Percentiles rank a stretch among this genome's conserved stretches.
Conservation (phyloP, 2,888 invertebrate species). For the Rhamphomyia laevipes region DNA sequence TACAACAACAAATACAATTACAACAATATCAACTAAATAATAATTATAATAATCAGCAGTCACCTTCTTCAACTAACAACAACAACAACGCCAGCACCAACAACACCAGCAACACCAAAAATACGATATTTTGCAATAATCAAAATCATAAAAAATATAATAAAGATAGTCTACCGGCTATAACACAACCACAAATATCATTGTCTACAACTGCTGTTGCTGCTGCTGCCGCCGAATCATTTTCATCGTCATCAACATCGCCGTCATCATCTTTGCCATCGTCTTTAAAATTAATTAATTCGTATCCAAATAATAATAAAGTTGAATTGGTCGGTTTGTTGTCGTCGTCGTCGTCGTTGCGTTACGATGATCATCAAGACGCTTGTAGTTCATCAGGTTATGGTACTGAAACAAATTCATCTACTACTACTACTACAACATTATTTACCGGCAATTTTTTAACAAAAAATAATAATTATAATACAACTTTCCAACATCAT, state of each 20-base stretch:
- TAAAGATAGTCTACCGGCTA: not conserved
- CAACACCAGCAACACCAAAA: constrained; percentile 2
- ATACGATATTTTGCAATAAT: not conserved
- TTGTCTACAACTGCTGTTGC: too few relatives aligned
- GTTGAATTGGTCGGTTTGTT: not conserved
- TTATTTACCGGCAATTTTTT: not conserved
- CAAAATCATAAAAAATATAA: too few relatives aligned
- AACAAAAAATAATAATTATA: not conserved
- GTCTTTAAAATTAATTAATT: not conserved
- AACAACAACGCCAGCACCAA: not conserved
- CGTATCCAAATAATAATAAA: not conserved
- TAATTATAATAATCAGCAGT: too few relatives aligned
- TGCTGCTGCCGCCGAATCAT: not conserved
- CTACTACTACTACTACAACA: not conserved
- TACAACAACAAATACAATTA: constrained; percentile 9
- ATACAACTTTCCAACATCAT: not conserved
- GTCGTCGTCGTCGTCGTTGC: not conserved
- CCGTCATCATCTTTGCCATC: not conserved
- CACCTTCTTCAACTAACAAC: too few relatives aligned
- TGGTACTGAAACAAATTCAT: not conserved
- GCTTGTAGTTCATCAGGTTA: not conserved
- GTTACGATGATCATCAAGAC: constrained; percentile 6
- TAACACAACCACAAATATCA: not conserved
- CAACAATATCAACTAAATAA: constrained; percentile 9
- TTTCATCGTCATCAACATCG: not conserved